A percentile compares a stretch with the other conserved stretches of the same genome.
Evolutionary conservation across 2,797 vertebrate genomes (phyloP).

Genomic region (Paramormyrops hopkinsi): DNA sequence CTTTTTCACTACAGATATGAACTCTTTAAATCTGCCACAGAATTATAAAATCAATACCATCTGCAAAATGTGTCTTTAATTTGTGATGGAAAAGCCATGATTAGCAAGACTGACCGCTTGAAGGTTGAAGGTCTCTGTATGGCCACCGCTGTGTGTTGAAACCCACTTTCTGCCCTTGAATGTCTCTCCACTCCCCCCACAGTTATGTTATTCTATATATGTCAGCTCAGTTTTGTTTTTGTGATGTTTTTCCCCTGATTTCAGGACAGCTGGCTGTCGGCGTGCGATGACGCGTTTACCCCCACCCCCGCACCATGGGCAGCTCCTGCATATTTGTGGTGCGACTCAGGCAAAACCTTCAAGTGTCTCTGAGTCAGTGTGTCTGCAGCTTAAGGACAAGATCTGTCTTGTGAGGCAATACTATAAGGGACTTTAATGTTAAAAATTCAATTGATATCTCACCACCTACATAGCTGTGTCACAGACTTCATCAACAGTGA

Average conservation of each 20-base stretch:
- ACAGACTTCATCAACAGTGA: neutral
- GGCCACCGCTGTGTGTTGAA: neutral
- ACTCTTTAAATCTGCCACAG: neutral
- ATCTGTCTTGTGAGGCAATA: slow-evolving; percentile 50
- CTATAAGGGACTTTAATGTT: slow-evolving; percentile 17
- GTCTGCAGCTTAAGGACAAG: slow-evolving; percentile 57
- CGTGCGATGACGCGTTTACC: slow-evolving; percentile 36
- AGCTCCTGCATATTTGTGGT: slow-evolving; percentile 71
- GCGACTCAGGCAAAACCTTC: slow-evolving; percentile 49
- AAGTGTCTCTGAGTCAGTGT: slow-evolving; percentile 64
- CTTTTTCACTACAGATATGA: neutral
- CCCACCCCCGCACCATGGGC: slow-evolving; percentile 57
- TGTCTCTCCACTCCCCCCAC: neutral
- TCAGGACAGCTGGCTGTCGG: neutral
- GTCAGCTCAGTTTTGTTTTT: neutral
- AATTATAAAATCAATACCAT: neutral
- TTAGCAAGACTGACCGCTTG: neutral
- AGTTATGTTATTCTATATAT: neutral
- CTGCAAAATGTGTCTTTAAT: neutral
- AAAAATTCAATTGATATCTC: neutral
- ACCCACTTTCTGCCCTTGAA: neutral
- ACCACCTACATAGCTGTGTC: neutral
- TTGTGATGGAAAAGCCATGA: neutral
- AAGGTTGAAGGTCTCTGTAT: neutral
- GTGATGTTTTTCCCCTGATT: neutral